Evolutionary conservation across 2,797 vertebrate species (phyloP), one percentile per base, ranked within the genome.

Genomic region (Sebastiscus tertius): DNA sequence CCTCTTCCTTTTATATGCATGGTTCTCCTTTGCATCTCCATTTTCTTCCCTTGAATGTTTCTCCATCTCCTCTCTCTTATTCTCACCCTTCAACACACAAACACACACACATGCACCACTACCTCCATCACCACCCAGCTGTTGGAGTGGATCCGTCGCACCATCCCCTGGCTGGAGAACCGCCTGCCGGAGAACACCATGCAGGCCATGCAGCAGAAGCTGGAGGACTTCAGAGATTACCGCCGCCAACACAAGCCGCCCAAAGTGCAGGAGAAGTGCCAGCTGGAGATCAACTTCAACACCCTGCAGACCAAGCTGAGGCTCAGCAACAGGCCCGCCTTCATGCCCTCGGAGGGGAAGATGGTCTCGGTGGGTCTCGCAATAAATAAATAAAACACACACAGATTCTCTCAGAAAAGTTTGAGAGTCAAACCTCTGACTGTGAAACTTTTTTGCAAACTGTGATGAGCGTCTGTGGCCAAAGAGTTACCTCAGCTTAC

Each of bases 261-360:
- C 74, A 99, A 99, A 87, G 98, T 99, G 81, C 98, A 99, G 91
- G 98, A 99, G 93, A 99, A 99, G 93, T 99, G 98, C 93, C 98
- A 99, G 88, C 96, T 99, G 88, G 98, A 99, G 96, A 99, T 99
- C 95, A 99, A 98, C 92, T 99, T 99, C 95, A 99, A 99, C 95
- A 99, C 98, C 2, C 94, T 99, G 93, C 98, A 99, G 95, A 99
- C 98, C 88, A 99, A 99, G 84, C 97, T 99, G 83, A 93, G 98
- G 60, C 98, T 99, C 88, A 99, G 98, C 96, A 99, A 99, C 87
- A 91, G 98, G 79, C 98, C 98, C 0, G 98, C 98, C 79, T 99
- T 99, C 96, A 99, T 99, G 98, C 98, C 98, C 71, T 99, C 98
- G 0, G 98, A 99, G 95, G 98, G 98, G 33, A 97, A 97, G 92